Conservation (phyloP, 2,888 invertebrate species). For the Lucinisca nassula region DNA sequence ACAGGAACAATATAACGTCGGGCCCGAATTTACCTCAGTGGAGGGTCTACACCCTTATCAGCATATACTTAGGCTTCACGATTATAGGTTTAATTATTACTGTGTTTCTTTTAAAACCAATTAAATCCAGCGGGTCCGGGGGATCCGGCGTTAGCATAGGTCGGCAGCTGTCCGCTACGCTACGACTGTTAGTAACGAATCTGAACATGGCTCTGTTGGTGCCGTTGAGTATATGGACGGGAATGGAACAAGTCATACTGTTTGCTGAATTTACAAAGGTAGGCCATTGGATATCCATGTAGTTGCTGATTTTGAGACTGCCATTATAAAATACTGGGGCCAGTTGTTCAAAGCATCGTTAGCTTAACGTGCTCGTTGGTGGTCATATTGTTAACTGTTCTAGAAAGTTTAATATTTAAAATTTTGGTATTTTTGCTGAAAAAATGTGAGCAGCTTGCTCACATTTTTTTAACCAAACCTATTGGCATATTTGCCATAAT, state of each 20-base stretch:
- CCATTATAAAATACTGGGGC: too few relatives aligned
- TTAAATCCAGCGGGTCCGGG: constrained; percentile 57
- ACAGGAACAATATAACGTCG: constrained; percentile 12
- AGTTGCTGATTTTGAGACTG: too few relatives aligned
- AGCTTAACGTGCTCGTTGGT: too few relatives aligned
- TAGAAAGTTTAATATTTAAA: too few relatives aligned
- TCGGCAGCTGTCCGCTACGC: constrained; percentile 65
- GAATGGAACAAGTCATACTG: constrained; percentile 74
- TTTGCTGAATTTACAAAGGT: constrained; percentile 79
- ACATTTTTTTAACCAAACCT: too few relatives aligned
- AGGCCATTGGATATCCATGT: too few relatives aligned
- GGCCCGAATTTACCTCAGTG: constrained; percentile 42
- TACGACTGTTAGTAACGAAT: constrained; percentile 69
- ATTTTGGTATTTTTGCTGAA: too few relatives aligned
- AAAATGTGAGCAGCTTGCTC: too few relatives aligned
- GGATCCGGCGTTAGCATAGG: constrained; percentile 50
- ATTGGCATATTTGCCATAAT: too few relatives aligned
- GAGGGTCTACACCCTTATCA: constrained; percentile 67
- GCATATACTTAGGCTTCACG: constrained; percentile 72
- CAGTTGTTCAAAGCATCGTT: too few relatives aligned
- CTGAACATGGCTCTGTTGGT: constrained; percentile 72
- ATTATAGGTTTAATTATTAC: constrained; percentile 72
- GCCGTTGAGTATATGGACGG: constrained; percentile 74
- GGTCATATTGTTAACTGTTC: too few relatives aligned
- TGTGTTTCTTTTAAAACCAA: constrained; percentile 66